Conservation (phyloP, 2,797 vertebrate genomes). For the Sebastes flavidus region DNA sequence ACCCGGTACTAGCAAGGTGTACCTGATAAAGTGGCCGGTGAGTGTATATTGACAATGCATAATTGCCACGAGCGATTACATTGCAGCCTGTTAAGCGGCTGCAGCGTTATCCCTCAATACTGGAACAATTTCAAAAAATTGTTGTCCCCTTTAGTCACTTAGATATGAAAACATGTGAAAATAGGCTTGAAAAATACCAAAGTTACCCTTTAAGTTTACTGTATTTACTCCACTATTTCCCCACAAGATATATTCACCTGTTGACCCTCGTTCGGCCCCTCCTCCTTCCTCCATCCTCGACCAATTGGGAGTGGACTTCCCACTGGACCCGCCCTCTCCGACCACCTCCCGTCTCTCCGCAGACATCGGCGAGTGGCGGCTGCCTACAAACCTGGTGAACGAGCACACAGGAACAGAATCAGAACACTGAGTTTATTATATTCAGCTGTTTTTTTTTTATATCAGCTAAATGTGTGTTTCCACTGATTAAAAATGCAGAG, state of each 20-base stretch:
- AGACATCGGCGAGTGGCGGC: slow-evolving; percentile 92
- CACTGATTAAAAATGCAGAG: slow-evolving; percentile 10
- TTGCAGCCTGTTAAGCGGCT: background rate
- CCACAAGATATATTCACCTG: slow-evolving; percentile 52
- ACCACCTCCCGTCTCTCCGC: slow-evolving; percentile 89
- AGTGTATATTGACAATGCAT: too few species aligned
- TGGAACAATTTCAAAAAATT: background rate
- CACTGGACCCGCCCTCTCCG: slow-evolving; percentile 86
- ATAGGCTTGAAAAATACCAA: background rate
- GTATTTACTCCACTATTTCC: background rate
- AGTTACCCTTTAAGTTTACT: background rate
- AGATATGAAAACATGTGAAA: background rate
- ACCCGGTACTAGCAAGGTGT: too few species aligned
- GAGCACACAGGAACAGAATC: background rate
- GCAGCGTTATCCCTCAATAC: background rate
- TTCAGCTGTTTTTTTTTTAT: background rate
- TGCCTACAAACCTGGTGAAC: slow-evolving; percentile 88
- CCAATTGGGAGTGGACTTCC: slow-evolving; percentile 93
- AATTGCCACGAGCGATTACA: too few species aligned
- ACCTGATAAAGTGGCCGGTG: too few species aligned
- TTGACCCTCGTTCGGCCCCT: slow-evolving; percentile 64
- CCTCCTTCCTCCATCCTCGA: slow-evolving; percentile 90
- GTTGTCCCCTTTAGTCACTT: background rate
- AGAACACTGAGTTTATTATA: background rate
- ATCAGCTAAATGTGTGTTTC: background rate